Percentiles rank a stretch among this genome's conserved stretches.
These are phyloP conservation scores for Aquila chrysaetos DNA, from an alignment of 2,797 vertebrate species.

Conservation along the genomic window DNA sequence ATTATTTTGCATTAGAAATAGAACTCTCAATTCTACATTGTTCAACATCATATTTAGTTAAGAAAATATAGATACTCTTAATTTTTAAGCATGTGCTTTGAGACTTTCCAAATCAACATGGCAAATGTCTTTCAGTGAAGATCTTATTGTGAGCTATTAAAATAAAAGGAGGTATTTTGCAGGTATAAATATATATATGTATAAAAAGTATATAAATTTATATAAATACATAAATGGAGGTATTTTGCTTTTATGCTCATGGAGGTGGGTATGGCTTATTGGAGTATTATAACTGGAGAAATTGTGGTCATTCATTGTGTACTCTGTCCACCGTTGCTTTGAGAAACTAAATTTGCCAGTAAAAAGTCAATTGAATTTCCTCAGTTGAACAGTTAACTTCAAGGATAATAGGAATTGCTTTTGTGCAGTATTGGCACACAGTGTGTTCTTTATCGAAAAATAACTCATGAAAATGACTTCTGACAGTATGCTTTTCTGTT, in stretches of 20 bases:
- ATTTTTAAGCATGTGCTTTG: not conserved
- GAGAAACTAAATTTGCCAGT: not conserved
- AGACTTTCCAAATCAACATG: not conserved
- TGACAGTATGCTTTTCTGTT: not conserved
- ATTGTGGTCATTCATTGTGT: not conserved
- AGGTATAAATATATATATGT: not conserved
- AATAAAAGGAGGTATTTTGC: not conserved
- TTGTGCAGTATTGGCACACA: not conserved
- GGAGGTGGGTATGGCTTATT: not conserved
- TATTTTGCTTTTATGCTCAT: not conserved
- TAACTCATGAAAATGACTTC: not conserved
- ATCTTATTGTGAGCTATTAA: not conserved
- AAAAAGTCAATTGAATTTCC: not conserved
- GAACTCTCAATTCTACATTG: not conserved
- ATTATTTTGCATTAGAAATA: slow-evolving; percentile 12
- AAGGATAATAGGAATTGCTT: not conserved
- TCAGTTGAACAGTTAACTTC: not conserved
- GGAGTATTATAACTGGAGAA: not conserved
- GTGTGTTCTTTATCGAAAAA: not conserved
- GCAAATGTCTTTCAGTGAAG: not conserved
- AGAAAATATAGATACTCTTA: not conserved
- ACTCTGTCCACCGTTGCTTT: not conserved
- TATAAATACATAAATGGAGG: not conserved
- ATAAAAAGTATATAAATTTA: not conserved
- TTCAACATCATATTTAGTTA: not conserved